These are phyloP conservation scores for Ormyrus rosae DNA, from an alignment of 2,888 invertebrate species.

Conservation along the genomic window DNA sequence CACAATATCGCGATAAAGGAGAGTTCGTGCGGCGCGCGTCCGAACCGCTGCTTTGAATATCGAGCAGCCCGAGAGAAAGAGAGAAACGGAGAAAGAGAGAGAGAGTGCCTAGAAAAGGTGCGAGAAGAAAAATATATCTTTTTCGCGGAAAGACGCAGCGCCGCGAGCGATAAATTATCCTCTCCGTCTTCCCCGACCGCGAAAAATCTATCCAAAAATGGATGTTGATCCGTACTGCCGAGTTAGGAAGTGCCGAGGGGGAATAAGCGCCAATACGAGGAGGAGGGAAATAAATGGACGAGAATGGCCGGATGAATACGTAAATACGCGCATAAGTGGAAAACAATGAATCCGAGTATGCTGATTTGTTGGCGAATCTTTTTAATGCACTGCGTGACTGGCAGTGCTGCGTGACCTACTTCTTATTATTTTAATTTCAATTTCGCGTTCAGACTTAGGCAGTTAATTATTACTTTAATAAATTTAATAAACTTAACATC, in stretches of 20 bases:
- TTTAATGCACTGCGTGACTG: too few relatives aligned
- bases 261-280: too few relatives aligned
- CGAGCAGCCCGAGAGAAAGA: conserved; percentile 2
- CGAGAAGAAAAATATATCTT: not conserved
- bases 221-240: conserved; percentile 27
- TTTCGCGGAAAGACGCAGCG: not conserved
- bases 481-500: too few relatives aligned
- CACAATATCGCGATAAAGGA: conserved; percentile 4
- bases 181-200: not conserved
- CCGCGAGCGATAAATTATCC: conserved; percentile 30
- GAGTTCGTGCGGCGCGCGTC: conserved; percentile 6
- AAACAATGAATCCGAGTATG: too few relatives aligned
- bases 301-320: not conserved
- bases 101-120: not conserved
- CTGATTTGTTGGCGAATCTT: too few relatives aligned
- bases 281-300: not conserved
- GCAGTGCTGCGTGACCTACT: not conserved
- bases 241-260: not conserved
- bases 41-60: conserved; percentile 35
- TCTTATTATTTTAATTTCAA: not conserved
- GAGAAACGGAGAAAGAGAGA: not conserved
- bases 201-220: conserved; percentile 22
- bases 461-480: too few relatives aligned
- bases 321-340: not conserved
- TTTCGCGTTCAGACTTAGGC: too few relatives aligned